Evolutionary conservation across 2,797 vertebrate genomes (phyloP).

Genomic region (Pangasius djambal): DNA sequence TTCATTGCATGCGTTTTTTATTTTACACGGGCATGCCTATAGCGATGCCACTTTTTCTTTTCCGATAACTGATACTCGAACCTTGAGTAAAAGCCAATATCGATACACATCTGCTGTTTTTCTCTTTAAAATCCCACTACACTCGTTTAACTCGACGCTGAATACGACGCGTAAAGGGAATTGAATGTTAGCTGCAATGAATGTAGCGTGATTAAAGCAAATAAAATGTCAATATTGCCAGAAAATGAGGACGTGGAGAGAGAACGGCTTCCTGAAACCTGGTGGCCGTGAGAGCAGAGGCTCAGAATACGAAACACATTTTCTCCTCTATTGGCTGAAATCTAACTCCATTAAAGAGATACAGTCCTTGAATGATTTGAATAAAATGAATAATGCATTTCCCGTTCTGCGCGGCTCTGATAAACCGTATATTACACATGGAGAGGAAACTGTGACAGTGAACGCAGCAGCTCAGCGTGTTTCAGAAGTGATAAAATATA

Average conservation of each 20-base stretch:
- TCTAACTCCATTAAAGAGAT: slow-evolving; percentile 30
- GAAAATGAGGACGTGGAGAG: not conserved
- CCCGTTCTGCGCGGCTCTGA: slow-evolving; percentile 5
- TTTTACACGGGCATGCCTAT: no score
- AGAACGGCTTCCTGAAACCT: not conserved
- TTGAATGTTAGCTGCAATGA: not conserved
- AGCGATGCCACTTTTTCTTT: no score
- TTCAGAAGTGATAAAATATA: not conserved
- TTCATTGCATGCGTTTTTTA: no score
- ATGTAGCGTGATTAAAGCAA: not conserved
- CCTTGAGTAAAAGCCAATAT: no score
- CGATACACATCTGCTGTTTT: no score
- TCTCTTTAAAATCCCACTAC: not conserved
- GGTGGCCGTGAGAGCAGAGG: not conserved
- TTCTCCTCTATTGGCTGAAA: slow-evolving; percentile 28
- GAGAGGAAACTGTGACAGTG: slow-evolving; percentile 2
- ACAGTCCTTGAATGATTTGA: slow-evolving; percentile 16
- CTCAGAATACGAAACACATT: slow-evolving; percentile 16
- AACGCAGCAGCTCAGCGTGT: not conserved
- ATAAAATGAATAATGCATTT: slow-evolving; percentile 38
- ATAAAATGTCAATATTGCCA: not conserved
- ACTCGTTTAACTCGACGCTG: not conserved
- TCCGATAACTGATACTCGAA: no score
- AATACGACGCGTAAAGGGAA: not conserved
- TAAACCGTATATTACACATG: slow-evolving; percentile 17